phyloP scores from a whole-genome alignment of 1,140 invertebrate genomes.

The Tetragonula clypearis region DNA sequence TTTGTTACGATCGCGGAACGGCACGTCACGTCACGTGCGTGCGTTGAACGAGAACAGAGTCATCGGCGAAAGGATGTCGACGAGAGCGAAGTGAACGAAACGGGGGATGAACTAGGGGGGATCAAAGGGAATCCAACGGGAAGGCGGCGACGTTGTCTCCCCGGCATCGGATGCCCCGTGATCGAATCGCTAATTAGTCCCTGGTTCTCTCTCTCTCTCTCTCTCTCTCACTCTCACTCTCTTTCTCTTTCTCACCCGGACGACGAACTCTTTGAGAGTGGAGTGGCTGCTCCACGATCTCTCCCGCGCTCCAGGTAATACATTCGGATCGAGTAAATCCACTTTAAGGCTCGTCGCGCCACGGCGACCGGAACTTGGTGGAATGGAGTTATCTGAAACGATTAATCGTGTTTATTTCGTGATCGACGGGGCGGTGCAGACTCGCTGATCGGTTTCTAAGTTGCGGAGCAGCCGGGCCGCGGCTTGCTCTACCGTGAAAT shows the following conservation, averaged over 20 bases:
- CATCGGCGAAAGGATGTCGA: conserved; percentile 29
- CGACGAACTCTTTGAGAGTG: conserved; percentile 57
- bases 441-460: conserved; percentile 42
- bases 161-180: conserved; percentile 55
- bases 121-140: conserved; percentile 58
- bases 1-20: conserved; percentile 29
- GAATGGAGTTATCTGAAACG: conserved; percentile 54
- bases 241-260: conserved; percentile 33
- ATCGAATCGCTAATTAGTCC: conserved; percentile 66
- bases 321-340: conserved; percentile 68
- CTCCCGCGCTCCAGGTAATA: conserved; percentile 47
- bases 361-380: conserved; percentile 27
- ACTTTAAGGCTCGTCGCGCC: conserved; percentile 58
- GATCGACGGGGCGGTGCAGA: conserved; percentile 55
- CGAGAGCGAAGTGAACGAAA: conserved; percentile 57
- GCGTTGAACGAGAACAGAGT: neutral
- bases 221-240: too few relatives aligned
- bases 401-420: conserved; percentile 66
- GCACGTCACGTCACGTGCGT: conserved; percentile 13
- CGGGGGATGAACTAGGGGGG: conserved; percentile 47
- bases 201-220: conserved; percentile 32
- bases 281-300: conserved; percentile 45
- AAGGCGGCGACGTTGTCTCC: conserved; percentile 62
- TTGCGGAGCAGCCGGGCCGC: neutral
- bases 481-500: neutral